Evolutionary conservation across 2,888 invertebrate genomes (phyloP), one percentile per base, ranked within the genome.

Genomic region (Agrilus biguttatus): DNA sequence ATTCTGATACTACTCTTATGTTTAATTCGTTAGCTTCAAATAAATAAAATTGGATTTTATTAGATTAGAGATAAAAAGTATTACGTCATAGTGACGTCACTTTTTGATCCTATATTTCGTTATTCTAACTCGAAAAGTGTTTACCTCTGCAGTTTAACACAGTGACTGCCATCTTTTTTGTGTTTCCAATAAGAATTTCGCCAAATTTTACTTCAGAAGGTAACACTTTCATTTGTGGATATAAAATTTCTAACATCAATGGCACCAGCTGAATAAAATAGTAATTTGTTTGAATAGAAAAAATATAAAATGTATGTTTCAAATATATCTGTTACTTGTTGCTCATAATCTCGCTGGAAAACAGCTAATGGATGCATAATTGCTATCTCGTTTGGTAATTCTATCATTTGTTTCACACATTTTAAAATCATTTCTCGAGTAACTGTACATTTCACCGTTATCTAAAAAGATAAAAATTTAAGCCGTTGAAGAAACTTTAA

Each of bases 151-250:
- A 40, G 44, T 61, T 60, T 48, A 50, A 48, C 39, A 61, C 38
- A 8, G 47, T 39, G 33, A 60, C 37, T 37, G 45, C 35, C 21
- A 51, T 39, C 36, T 47, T 53, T 43, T 55, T 56, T 5, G 49
- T 46, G 35, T 55, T 49, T 2, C 55, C 55, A 14, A 58, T 34
- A 14, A 49, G 47, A 17, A 58, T 52, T 10, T 44, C 19, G 8
- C 52, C 56, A 49, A 60, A 61, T 39, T 57, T 43, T 32, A 61
- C 42, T n/a, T 33, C 44, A 14, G 48, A 43, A 1, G 49, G 44
- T 13, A 55, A 54, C 35, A 57, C 33, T 35, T 50, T 47, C 8
- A 61, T 40, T 10, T 49, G 32, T 5, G 60, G 56, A 36, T 55
- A 50, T 45, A 36, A 44, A 23, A 61, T 47, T 41, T 52, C 46